Evolutionary conservation across 64 coral and sea anemone species (phyloP), one percentile per base, ranked within the genome.

Genomic region (Actinia tenebrosa): DNA sequence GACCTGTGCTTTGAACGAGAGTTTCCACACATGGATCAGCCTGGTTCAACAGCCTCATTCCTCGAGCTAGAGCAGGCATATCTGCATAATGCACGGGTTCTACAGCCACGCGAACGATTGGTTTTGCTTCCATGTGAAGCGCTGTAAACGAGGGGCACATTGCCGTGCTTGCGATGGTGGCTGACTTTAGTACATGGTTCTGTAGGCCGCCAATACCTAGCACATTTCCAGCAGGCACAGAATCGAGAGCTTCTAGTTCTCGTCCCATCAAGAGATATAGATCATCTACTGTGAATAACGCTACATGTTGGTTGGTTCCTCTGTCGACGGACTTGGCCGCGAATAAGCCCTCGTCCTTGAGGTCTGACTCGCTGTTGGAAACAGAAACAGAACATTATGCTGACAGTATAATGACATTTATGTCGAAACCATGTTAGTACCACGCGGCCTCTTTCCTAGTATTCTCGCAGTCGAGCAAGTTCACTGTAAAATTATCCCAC

Each of bases 21-120:
- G 93, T 95, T 37, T 99, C 97, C 44, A 99, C 93, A 91, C 93
- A 95, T 6, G 97, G 97, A 64, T 99, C 97, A 37, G 97, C 97
- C 80, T 99, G 97, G 86, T 99, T 99, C 16, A 99, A 85, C 83
- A 99, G 91, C 58, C 93, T 90, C 84, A 99, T 95, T 50, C 97
- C 97, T 52, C 91, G 91, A 6, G 88, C 84, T 8, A 99, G 71
- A 16, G 93, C 91, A 3, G 93, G 91, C 88, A 99, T 95, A 77
- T 99, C 93, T 50, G 93, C 91, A 18, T 89, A 90, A 64, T 92
- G 89, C 20, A 95, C 88, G 37, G 97, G 97, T 56, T 99, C 97
- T 66, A 99, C 88, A 22, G 97, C 97, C 50, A 99, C 91, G 23
- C 97, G 93, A 22, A 99, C 97, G 71, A 99, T 99, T 0, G 97